These are phyloP conservation scores for Sympetrum striolatum DNA, from an alignment of 2,888 invertebrate species.

Conservation along the genomic window DNA sequence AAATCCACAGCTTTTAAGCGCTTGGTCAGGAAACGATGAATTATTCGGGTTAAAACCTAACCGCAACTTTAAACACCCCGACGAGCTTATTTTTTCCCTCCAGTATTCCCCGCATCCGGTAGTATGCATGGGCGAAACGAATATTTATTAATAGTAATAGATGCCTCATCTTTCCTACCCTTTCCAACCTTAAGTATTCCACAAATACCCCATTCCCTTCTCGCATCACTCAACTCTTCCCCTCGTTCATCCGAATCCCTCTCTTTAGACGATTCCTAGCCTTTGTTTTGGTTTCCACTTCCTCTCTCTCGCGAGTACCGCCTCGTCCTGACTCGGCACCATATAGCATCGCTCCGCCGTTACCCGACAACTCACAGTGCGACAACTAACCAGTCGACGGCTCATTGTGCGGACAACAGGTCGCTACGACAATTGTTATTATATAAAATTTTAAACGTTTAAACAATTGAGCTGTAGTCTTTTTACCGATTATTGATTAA, in stretches of 20 bases:
- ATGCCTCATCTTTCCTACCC: not conserved
- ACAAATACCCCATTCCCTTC: not conserved
- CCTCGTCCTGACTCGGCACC: not conserved
- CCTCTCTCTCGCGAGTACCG: not conserved
- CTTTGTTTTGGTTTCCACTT: not conserved
- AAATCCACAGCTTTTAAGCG: too few species aligned
- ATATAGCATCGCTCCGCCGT: not conserved
- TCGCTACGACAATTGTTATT: too few species aligned
- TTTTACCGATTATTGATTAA: too few species aligned
- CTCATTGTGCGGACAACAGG: too few species aligned
- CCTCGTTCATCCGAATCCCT: not conserved
- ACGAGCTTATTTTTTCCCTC: not conserved
- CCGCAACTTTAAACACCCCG: not conserved
- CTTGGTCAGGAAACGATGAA: not conserved
- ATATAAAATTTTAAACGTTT: too few species aligned
- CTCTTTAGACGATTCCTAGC: not conserved
- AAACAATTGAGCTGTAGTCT: too few species aligned
- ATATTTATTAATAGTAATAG: not conserved
- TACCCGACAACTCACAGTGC: too few species aligned
- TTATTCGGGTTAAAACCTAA: not conserved
- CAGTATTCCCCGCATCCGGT: not conserved
- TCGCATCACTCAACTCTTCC: slow-evolving; percentile 9
- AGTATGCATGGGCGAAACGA: not conserved
- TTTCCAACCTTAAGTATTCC: not conserved
- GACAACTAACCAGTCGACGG: too few species aligned